Evolutionary conservation across 2,113 vertebrate species (phyloP).

Genomic region (Chlorodrepanis virens): DNA sequence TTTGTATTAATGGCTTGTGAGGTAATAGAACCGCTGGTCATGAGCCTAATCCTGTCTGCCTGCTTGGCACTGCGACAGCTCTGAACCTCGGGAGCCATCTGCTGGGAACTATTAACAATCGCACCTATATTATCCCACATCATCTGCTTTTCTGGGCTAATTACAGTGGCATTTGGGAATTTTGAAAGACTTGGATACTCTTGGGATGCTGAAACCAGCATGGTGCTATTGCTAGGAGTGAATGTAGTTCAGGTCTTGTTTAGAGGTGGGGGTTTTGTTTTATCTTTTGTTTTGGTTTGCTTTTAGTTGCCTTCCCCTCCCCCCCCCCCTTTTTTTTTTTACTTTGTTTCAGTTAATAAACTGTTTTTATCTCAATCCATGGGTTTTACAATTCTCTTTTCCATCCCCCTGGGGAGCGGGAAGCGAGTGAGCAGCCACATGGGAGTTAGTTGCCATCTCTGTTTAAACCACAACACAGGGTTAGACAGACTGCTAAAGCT

Average conservation of each 20-base stretch:
- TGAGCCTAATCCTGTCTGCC: neutral
- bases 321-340: neutral
- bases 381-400: neutral
- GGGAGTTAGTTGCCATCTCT: neutral
- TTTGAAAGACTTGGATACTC: neutral
- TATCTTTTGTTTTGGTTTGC: neutral
- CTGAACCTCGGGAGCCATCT: neutral
- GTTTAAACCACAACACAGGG: neutral
- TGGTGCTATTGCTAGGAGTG: neutral
- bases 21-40: neutral
- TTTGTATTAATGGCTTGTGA: neutral
- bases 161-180: neutral
- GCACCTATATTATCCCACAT: neutral
- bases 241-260: neutral
- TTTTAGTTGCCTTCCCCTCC: neutral
- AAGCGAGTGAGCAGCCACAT: accelerated
- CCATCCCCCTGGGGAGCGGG: accelerated
- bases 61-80: neutral
- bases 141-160: neutral
- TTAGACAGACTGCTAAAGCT: neutral
- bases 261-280: neutral
- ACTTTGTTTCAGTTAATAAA: neutral
- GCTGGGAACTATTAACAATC: neutral
- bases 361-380: neutral
- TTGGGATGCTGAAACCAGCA: neutral